Evolutionary conservation across 2,113 vertebrate species (phyloP), one percentile per base, ranked within the genome.

Genomic region (Triplophysa siluroides): DNA sequence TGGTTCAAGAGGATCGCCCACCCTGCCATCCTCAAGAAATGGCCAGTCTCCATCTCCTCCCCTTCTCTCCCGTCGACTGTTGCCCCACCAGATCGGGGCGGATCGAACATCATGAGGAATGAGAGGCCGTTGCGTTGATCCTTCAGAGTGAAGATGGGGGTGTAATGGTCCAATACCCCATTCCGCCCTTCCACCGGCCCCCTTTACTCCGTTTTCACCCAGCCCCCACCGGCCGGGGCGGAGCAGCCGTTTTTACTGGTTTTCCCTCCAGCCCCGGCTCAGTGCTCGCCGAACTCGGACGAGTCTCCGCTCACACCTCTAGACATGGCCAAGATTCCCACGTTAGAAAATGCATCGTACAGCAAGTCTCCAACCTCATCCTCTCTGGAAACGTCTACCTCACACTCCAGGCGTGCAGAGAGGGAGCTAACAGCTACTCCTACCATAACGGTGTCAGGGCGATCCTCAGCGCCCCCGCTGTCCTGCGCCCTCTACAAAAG

Each of bases 231-330:
- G n/a, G n/a, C n/a, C n/a, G n/a, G n/a, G n/a, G n/a, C n/a, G n/a
- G n/a, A n/a, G n/a, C n/a, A n/a, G n/a, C n/a, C n/a, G n/a, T n/a
- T n/a, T n/a, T n/a, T n/a, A n/a, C 92, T 99, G 87, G 96, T 99
- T 80, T 99, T 99, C 82, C 98, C 98, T 0, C 96, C 97, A 2
- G 95, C 96, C 1, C 97, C 98, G 0, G 96, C 95, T 75, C 97
- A 98, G 88, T 98, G 97, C 87, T 99, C 97, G 3, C 98, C 98
- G 0, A 98, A 98, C 85, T 98, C 98, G 14, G 97, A 99, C 0
- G 98, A 99, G 90, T 99, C 98, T 54, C 97, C 98, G 16, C 93
- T 99, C 75, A 99, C 98, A 47, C 97, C 98, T 0, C 89, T 99
- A 68, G 98, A 99, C 83, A 94, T 98, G 76, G 85, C 92, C 85